Base-by-base conservation (phyloP, 2,888 invertebrate species). In the Drosophila rubida region DNA sequence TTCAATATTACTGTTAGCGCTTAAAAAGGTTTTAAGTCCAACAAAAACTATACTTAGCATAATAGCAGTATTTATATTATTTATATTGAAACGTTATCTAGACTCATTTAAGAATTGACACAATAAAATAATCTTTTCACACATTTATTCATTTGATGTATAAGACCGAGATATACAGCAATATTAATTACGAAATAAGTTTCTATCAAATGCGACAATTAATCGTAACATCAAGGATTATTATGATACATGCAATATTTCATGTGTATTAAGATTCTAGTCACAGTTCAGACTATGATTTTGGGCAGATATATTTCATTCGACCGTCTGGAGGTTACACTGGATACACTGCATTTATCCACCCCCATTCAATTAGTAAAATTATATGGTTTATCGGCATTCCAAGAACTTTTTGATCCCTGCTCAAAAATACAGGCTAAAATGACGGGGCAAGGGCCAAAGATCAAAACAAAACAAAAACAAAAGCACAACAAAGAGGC, bases 341-440 rank as follows among this genome's bases (percentile, higher is more conserved):
- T 78, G 69, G 58, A 37, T 37, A 37, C 35, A 37, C 60, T 79
- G 68, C 78, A 66, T 81, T 82, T 81, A 79, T 80, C 81, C 90
- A 90, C 89, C 90, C 90, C 82, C 90, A 89, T 89, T 90, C 88
- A 90, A 90, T 90, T 90, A 90, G 86, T 75, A 62, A 90, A 90
- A 90, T 90, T 90, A 90, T 90, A 90, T 77, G 87, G 83, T 89
- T 80, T 75, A 75, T 78, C 68, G 69, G 74, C 74, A 78, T 87
- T 87, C 90, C 88, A 76, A 79, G 90, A 90, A 90, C 76, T 76
- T 85, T 76, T 76, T 61, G 73, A 57, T 70, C 64, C 60, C 67
- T 58, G 70, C 68, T 77, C 73, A 75, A 80, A 80, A 87, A 70
- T 73, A 77, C 75, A 76, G 71, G 80, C 53, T 66, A 79, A 71